Evolutionary conservation across 1,140 invertebrate species (phyloP).

Genomic region (Mactra quadrangularis): DNA sequence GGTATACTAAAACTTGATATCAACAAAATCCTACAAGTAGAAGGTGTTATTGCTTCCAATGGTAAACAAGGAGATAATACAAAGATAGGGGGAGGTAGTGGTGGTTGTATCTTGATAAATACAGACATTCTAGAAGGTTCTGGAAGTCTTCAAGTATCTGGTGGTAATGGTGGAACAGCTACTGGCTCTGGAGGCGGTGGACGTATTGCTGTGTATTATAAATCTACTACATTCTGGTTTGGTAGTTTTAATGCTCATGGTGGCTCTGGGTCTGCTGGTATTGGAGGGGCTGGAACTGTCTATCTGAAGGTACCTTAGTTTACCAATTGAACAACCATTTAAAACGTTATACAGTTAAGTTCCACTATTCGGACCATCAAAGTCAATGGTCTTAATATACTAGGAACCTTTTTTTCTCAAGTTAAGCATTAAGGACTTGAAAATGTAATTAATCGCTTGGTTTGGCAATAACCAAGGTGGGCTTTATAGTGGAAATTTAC

Average conservation of each 20-base stretch:
- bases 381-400: too few species aligned
- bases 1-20: conserved; percentile 66
- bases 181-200: conserved; percentile 71
- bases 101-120: conserved; percentile 71
- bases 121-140: conserved; percentile 71
- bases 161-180: conserved; percentile 53
- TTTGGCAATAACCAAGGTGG: too few species aligned
- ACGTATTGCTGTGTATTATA: conserved; percentile 70
- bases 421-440: too few species aligned
- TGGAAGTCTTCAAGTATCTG: conserved; percentile 69
- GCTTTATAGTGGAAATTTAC: too few species aligned
- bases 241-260: conserved; percentile 67
- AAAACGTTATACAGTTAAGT: too few species aligned
- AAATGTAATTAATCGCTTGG: too few species aligned
- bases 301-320: conserved; percentile 70
- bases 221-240: conserved; percentile 65
- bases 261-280: conserved; percentile 54
- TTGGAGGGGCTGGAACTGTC: conserved; percentile 73
- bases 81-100: conserved; percentile 67
- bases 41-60: conserved; percentile 71
- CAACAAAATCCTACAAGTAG: conserved; percentile 64
- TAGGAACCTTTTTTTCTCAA: too few species aligned
- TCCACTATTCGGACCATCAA: too few species aligned
- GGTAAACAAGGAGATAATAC: conserved; percentile 63
- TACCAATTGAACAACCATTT: too few species aligned